Base-by-base conservation (phyloP, 2,113 vertebrate species). In the Aleadryas rufinucha region DNA sequence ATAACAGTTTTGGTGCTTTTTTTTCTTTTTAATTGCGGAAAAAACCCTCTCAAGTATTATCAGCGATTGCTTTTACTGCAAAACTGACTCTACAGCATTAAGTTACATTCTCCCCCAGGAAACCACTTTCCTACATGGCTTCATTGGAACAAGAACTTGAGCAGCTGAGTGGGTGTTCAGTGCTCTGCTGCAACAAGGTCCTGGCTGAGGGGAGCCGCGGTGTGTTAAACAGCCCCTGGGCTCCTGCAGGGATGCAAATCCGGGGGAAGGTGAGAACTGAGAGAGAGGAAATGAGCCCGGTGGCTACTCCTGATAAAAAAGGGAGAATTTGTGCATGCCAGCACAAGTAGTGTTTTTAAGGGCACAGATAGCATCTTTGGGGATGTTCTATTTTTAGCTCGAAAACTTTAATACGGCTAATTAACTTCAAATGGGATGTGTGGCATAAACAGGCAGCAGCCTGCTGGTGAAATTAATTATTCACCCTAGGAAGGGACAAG, bases 401-500 rank as follows among this genome's bases (percentile, higher is more conserved):
- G 21, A 53, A 94, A 91, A 86, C 44, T 89, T 95, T 49, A 72
- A 35, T 91, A 44, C 0, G 3, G 47, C 20, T 91, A 94, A 96
- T 95, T 95, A 92, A 88, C 76, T 96, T 95, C 61, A 81, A 47
- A 84, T 84, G 61, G 66, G 39, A 59, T 89, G 66, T 65, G 49
- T 57, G 71, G 66, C 75, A 72, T 39, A 95, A 94, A 69, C 68
- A 95, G 64, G 71, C 71, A 96, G 95, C 60, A 93, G 84, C 75
- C 81, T 91, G 84, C 89, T 95, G 94, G 56, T 84, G 89, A 87
- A 83, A 95, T 94, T 91, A 95, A 94, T 96, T 97, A 84, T 86
- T 94, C 94, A 91, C 82, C 28, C 42, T 82, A 56, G 82, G 87
- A 96, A 93, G 37, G 76, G 83, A 76, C 60, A 91, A 93, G 82